phyloP scores from a whole-genome alignment of 2,888 invertebrate genomes.

The Parochlus steinenii region DNA sequence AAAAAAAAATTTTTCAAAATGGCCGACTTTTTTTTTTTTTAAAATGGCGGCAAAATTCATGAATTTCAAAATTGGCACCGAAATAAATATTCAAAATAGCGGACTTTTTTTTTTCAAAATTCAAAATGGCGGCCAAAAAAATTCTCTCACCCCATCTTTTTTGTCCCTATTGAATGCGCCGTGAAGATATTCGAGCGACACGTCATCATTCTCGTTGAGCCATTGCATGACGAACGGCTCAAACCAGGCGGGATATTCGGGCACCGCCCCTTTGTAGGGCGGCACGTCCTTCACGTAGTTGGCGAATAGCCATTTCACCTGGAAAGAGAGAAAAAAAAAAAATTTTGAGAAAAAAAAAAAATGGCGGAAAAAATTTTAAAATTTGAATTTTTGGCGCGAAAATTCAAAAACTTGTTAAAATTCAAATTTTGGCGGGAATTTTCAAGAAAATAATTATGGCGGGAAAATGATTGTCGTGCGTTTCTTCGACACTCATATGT shows the following conservation, averaged over 20 bases:
- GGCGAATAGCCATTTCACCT: conserved; percentile 94
- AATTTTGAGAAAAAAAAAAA: conserved; percentile 1
- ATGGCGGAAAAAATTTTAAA: conserved; percentile 6
- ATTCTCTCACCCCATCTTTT: conserved; percentile 65
- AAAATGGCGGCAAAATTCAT: conserved; percentile 3
- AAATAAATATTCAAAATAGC: conserved; percentile 8
- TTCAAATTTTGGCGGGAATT: not conserved
- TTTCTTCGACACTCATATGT: no score
- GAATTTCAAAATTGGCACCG: not conserved
- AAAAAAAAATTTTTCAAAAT: not conserved
- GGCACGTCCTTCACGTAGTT: conserved; percentile 97
- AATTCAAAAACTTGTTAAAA: not conserved
- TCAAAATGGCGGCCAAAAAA: not conserved
- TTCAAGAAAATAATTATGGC: not conserved
- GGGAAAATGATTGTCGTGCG: no score
- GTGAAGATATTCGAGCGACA: conserved; percentile 94
- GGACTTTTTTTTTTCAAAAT: not conserved
- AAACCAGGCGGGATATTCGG: conserved; percentile 99
- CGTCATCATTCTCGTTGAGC: conserved; percentile 99
- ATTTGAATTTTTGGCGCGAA: no score
- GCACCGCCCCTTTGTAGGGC: conserved; percentile 90
- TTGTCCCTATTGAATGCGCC: conserved; percentile 97
- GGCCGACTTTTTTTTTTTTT: conserved; percentile 7
- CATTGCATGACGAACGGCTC: conserved; percentile 99
- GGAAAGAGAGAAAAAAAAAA: conserved; percentile 4